Percentiles rank a stretch among this genome's conserved stretches.
Conservation (phyloP, 2,797 vertebrate genomes). For the Alca torda region DNA sequence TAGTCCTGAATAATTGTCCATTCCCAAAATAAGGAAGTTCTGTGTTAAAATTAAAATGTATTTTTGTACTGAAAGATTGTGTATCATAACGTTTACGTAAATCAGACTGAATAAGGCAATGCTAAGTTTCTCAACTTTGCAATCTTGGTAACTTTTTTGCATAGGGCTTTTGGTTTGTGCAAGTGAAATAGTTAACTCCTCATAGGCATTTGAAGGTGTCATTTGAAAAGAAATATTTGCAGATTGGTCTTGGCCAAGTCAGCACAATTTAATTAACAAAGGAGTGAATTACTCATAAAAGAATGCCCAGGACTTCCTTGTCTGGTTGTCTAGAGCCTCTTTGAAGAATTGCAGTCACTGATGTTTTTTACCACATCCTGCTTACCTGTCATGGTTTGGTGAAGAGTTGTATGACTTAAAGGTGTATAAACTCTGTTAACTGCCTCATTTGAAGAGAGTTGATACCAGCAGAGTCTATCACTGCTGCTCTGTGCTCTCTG, state of each 20-base stretch:
- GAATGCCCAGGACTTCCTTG: neutral
- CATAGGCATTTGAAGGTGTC: neutral
- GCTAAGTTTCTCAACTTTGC: neutral
- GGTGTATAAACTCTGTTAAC: neutral
- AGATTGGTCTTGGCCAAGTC: neutral
- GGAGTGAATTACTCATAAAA: neutral
- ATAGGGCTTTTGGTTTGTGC: neutral
- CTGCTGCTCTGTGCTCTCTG: neutral
- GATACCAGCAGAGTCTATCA: neutral
- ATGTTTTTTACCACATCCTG: neutral
- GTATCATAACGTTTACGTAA: accelerated
- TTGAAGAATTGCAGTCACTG: neutral
- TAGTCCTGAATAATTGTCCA: neutral
- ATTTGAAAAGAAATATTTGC: neutral
- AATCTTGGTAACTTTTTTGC: neutral
- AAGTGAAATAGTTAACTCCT: neutral
- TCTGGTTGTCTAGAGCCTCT: neutral
- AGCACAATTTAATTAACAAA: neutral
- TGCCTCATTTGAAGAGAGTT: neutral
- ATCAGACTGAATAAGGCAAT: neutral
- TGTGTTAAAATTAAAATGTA: neutral
- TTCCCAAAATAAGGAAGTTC: neutral
- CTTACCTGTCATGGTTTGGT: neutral
- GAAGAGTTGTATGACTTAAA: neutral
- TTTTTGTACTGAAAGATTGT: neutral